These are phyloP conservation scores for Gymnothorax javanicus DNA, from an alignment of 2,797 vertebrate species.

Conservation along the genomic window DNA sequence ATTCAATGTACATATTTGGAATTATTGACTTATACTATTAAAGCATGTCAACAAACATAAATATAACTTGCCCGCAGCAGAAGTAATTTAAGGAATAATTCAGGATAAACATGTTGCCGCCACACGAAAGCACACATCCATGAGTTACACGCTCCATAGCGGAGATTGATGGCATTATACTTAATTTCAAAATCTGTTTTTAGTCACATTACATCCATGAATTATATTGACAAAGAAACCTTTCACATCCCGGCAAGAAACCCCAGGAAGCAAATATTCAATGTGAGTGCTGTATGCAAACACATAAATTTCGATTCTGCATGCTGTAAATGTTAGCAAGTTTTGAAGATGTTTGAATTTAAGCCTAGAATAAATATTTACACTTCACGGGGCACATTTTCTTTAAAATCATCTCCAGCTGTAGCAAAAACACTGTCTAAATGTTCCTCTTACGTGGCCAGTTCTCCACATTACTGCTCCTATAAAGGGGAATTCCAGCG, in stretches of 20 bases:
- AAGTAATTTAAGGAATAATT: not conserved
- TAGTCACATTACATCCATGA: not conserved
- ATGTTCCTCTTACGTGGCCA: not conserved
- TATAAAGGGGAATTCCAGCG: too few relatives aligned
- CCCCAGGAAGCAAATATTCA: not conserved
- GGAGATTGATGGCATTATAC: not conserved
- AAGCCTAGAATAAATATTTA: slow-evolving; percentile 36
- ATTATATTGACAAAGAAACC: not conserved
- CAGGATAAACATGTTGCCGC: not conserved
- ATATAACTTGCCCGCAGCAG: not conserved
- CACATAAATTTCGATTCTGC: slow-evolving; percentile 12
- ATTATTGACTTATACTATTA: not conserved
- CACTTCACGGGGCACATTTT: slow-evolving; percentile 16
- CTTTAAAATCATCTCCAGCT: not conserved
- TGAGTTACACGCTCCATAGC: not conserved
- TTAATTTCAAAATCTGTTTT: not conserved
- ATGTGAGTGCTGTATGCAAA: not conserved
- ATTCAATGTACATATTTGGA: not conserved
- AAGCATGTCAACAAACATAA: not conserved
- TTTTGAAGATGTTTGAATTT: slow-evolving; percentile 28
- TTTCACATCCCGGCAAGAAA: not conserved
- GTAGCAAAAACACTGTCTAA: not conserved
- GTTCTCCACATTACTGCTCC: not conserved
- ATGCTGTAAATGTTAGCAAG: not conserved
- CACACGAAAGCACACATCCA: not conserved